Evolutionary conservation across 2,797 vertebrate species (phyloP).

Genomic region (Carcharodon carcharias): DNA sequence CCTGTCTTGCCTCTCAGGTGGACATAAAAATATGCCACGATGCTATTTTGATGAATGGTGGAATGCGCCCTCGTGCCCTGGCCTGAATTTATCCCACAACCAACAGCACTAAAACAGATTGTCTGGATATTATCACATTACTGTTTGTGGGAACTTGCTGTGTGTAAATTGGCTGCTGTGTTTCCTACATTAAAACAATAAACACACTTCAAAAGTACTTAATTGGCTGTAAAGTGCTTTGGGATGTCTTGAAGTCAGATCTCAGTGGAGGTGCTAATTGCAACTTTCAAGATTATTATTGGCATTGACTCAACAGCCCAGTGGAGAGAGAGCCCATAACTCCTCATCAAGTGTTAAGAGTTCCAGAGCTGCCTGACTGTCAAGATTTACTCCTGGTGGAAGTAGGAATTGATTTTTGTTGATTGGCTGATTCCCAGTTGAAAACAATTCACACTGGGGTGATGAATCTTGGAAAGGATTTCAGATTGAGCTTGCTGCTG

Average conservation of each 20-base stretch:
- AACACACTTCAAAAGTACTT: neutral
- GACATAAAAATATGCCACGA: neutral
- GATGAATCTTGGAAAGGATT: neutral
- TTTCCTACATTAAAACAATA: neutral
- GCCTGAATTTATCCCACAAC: neutral
- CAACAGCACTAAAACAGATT: neutral
- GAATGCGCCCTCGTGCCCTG: neutral
- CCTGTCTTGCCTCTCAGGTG: neutral
- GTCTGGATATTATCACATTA: neutral
- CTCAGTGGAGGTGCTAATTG: neutral
- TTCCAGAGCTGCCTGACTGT: no score
- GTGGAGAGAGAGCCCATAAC: neutral
- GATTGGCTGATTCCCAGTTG: neutral
- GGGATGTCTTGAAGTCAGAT: neutral
- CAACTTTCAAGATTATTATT: no score
- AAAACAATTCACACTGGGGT: neutral
- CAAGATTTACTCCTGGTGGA: neutral
- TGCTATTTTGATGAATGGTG: neutral
- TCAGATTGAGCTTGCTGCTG: neutral
- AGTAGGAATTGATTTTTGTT: neutral
- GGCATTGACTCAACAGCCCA: neutral
- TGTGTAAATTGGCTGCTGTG: neutral
- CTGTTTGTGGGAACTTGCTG: neutral
- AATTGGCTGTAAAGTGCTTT: neutral
- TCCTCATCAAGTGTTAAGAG: no score